phyloP scores from a whole-genome alignment of 2,113 vertebrate genomes.

The Orcinus orca region DNA sequence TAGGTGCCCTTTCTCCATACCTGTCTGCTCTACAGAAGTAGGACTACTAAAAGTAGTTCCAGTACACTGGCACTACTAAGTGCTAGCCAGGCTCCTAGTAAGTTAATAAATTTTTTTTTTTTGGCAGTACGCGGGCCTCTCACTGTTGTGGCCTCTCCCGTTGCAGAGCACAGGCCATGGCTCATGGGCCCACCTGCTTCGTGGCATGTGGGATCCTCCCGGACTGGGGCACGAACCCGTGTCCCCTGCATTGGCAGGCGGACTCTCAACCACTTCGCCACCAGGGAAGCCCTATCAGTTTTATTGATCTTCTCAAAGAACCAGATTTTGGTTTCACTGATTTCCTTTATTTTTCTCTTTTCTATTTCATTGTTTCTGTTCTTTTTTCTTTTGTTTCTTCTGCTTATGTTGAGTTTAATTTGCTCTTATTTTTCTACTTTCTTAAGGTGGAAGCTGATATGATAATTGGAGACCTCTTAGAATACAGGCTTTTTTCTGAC shows the following conservation, averaged over 20 bases:
- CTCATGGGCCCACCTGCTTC: too few species aligned
- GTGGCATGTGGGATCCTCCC: too few species aligned
- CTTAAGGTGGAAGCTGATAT: neutral
- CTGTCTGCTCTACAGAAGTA: neutral
- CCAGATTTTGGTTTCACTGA: neutral
- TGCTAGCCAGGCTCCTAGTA: neutral
- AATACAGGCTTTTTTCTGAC: neutral
- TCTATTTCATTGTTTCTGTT: neutral
- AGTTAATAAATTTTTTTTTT: neutral
- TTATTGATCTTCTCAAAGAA: neutral
- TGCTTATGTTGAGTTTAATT: neutral
- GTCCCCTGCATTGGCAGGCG: too few species aligned
- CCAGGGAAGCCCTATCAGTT: neutral
- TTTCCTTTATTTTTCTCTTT: neutral
- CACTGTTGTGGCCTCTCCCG: too few species aligned
- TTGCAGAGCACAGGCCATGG: too few species aligned
- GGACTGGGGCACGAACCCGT: too few species aligned
- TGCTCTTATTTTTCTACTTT: constrained; percentile 26
- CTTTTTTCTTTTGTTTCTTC: neutral
- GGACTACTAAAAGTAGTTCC: neutral
- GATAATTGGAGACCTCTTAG: neutral
- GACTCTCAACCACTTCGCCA: too few species aligned
- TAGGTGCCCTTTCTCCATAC: neutral
- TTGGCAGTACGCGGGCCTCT: accelerated
- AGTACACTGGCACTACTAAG: neutral